Conservation (phyloP, 2,113 vertebrate species). For the Corythornis cristatus region DNA sequence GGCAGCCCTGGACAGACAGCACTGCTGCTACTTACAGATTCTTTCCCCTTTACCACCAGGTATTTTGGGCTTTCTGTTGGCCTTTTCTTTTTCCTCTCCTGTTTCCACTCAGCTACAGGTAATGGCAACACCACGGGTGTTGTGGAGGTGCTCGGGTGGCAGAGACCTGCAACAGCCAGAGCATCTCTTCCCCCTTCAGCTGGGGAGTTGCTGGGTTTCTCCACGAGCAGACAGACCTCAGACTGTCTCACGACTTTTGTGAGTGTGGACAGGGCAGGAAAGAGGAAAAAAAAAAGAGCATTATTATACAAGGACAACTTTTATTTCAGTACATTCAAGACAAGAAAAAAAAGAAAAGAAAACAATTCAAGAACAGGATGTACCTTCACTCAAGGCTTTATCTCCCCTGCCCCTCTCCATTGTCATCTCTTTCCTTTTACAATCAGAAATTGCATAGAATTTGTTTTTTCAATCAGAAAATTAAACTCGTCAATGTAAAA, state of each 20-base stretch:
- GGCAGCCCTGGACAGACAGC: not conserved
- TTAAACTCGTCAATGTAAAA: constrained; percentile 45
- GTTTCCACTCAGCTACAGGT: not conserved
- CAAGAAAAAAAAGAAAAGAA: constrained; percentile 67
- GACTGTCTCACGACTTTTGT: not conserved
- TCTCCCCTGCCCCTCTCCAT: constrained; percentile 42
- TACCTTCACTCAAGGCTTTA: constrained; percentile 62
- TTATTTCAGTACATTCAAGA: constrained; percentile 73
- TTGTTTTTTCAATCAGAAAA: constrained; percentile 76
- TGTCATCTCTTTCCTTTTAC: constrained; percentile 61
- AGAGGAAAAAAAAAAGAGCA: not conserved
- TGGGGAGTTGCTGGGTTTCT: not conserved
- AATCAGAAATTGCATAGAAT: constrained; percentile 82
- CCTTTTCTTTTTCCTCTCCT: not conserved
- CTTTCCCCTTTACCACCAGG: not conserved
- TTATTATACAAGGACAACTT: constrained; percentile 68
- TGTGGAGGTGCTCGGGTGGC: not conserved
- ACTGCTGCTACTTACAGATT: not conserved
- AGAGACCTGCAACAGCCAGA: not conserved
- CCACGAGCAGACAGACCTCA: not conserved
- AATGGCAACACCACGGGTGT: accelerated
- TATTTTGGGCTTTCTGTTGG: not conserved
- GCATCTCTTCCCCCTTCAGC: not conserved
- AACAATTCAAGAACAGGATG: constrained; percentile 62
- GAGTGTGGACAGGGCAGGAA: not conserved